Percentiles rank a stretch among this genome's conserved stretches.
Conservation (phyloP, 2,888 invertebrate genomes). For the Xylophagus ater region DNA sequence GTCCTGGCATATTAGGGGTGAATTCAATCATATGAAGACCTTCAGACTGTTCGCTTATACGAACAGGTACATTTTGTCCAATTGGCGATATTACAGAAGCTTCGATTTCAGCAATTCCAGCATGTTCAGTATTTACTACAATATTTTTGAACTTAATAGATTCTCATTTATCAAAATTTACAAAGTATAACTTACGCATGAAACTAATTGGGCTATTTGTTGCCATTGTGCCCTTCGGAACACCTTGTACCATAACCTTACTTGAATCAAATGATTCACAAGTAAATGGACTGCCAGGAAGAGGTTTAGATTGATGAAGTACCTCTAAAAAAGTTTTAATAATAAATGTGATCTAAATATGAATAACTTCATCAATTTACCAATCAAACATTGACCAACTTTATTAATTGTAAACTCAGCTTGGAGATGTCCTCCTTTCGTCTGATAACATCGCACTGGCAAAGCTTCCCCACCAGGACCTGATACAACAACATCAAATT, state of each 20-base stretch:
- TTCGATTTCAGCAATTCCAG: conserved; percentile 75
- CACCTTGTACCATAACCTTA: conserved; percentile 65
- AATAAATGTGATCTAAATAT: conserved; percentile 23
- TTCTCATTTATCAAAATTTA: neutral
- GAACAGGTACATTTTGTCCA: conserved; percentile 70
- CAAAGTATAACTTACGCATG: conserved; percentile 49
- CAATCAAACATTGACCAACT: conserved; percentile 55
- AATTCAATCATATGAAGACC: conserved; percentile 65
- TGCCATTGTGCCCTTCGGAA: conserved; percentile 63
- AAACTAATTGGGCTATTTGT: conserved; percentile 75
- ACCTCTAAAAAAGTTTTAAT: conserved; percentile 56
- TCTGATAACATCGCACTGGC: conserved; percentile 88
- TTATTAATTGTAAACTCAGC: conserved; percentile 85
- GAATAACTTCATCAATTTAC: conserved; percentile 41
- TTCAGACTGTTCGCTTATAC: conserved; percentile 60
- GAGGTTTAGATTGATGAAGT: conserved; percentile 75
- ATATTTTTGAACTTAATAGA: neutral
- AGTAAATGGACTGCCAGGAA: conserved; percentile 86
- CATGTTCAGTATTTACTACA: conserved; percentile 67
- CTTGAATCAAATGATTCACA: conserved; percentile 87
- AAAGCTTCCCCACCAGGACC: conserved; percentile 69
- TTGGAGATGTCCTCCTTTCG: conserved; percentile 87
- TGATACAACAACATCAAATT: conserved; percentile 84
- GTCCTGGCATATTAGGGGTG: conserved; percentile 68
- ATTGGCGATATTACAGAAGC: conserved; percentile 80